Evolutionary conservation across 2,797 vertebrate genomes (phyloP), one percentile per base, ranked within the genome.

Genomic region (Hapalemur alaotrensis): DNA sequence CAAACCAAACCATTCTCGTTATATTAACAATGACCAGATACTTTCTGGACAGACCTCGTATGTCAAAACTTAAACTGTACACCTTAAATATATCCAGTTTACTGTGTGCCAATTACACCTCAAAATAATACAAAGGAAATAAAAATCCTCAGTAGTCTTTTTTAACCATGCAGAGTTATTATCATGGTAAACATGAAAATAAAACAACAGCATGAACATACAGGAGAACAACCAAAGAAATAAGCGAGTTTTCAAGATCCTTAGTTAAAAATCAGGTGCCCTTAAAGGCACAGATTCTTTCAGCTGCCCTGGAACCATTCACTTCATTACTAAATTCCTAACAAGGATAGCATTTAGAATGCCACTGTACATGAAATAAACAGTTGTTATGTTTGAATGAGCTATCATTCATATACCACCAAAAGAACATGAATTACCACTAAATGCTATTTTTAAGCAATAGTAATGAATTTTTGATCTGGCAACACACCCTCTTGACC

Each of bases 301-400:
- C 25, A 46, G 46, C 22, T 48, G 59, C 79, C 35, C 50, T 76
- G 22, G 7, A 83, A 93, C 38, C 86, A 73, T 86, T 82, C 48
- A 72, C 46, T 95, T 93, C 35, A 81, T 57, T 84, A 81, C 28
- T 93, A 50, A 95, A 93, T 93, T 95, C 25, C 75, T 84, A 94
- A 57, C 20, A 78, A 88, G 10, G 23, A 50, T 38, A 10, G 10
- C 20, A 43, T 80, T 80, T 80, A 86, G 84, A 65, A 91, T 59
- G 69, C 3, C 65, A 70, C 0, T 78, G 20, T 13, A 43, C 86
- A 70, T 83, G 12, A 92, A 95, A 91, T 83, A 52, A n/a, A 50
- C 30, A 35, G 1, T 2, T 38, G 65, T 78, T 69, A 41, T 52
- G 32, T 89, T 89, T 83, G 46, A 80, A 95, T 65, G 22, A 65